phyloP scores from a whole-genome alignment of 2,888 invertebrate genomes.

The Hydropsyche betteni region DNA sequence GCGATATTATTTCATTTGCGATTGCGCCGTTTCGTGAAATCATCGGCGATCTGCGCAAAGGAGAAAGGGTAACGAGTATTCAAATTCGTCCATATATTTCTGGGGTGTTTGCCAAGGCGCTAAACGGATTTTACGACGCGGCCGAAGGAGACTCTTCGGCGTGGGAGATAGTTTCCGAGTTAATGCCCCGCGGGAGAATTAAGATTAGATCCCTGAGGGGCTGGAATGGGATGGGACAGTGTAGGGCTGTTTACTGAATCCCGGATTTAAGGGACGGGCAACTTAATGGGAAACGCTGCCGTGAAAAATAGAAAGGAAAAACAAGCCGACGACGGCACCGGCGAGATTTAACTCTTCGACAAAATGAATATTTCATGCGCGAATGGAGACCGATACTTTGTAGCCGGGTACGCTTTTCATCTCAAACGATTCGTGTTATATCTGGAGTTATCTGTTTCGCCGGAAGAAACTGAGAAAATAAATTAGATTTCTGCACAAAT shows the following conservation, averaged over 20 bases:
- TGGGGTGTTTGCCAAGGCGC: constrained; percentile 23
- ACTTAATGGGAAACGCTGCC: constrained; percentile 21
- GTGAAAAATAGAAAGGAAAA: constrained; percentile 13
- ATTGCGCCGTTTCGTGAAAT: not conserved
- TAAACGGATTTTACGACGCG: constrained; percentile 11
- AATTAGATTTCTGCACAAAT: no score
- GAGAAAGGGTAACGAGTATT: not conserved
- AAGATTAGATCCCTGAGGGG: constrained; percentile 18
- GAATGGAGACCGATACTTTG: constrained; percentile 22
- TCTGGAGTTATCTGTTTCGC: no score
- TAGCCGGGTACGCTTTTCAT: not conserved
- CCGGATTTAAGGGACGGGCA: constrained; percentile 4
- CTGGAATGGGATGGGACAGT: not conserved
- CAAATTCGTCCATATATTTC: constrained; percentile 16
- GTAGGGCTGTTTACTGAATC: constrained; percentile 8
- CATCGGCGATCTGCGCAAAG: not conserved
- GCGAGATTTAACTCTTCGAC: constrained; percentile 25
- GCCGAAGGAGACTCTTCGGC: not conserved
- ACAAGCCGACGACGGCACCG: not conserved
- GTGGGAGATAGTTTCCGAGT: constrained; percentile 29
- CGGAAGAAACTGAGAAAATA: no score
- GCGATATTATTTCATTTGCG: constrained; percentile 14
- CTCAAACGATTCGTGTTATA: not conserved
- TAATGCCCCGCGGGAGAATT: constrained; percentile 31
- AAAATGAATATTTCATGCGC: constrained; percentile 31